Evolutionary conservation across 2,113 vertebrate genomes (phyloP), one percentile per base, ranked within the genome.

Genomic region (Urocitellus parryii): DNA sequence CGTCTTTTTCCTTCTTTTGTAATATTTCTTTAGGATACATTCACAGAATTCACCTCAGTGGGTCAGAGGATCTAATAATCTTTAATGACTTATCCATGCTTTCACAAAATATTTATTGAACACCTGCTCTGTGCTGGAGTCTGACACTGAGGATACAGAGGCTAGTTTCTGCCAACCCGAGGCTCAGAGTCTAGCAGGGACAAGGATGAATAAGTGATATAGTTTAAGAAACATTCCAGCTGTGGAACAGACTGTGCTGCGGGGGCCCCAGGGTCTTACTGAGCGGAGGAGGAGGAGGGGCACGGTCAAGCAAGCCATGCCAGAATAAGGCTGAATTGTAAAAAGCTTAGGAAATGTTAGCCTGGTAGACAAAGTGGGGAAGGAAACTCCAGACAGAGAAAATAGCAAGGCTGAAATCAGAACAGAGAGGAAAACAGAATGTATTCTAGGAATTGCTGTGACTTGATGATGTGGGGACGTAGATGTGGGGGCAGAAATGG

Each of bases 21-120:
- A 86, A 58, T 72, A 93, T 79, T 93, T 96, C 61, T 81, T 96
- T 65, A 76, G 45, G 63, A 86, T 80, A 77, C 51, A 91, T 74
- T 51, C 42, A 37, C 48, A 45, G 27, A 78, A 79, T 51, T 73
- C 37, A 53, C 12, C 74, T 58, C 63, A 72, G 16, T 70, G 77
- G 12, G n/a, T 74, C 34, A 65, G 79, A 16, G 79, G 42, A 70
- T 8, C 79, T 68, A 67, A 67, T 76, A 29, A 53, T 24, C 11
- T 85, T 72, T 51, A 67, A 82, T 37, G 70, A 11, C 17, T 93
- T 18, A 39, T 37, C 12, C 53, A 53, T 27, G 67, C 4, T 84
- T 24, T 68, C 53, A 48, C 34, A 34, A 67, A 42, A 24, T 63
- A 81, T 88, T 90, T 88, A 79, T 51, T 56, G 27, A 95, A 65